Evolutionary conservation across 2,113 vertebrate species (phyloP).

Genomic region (Ptilonorhynchus violaceus): DNA sequence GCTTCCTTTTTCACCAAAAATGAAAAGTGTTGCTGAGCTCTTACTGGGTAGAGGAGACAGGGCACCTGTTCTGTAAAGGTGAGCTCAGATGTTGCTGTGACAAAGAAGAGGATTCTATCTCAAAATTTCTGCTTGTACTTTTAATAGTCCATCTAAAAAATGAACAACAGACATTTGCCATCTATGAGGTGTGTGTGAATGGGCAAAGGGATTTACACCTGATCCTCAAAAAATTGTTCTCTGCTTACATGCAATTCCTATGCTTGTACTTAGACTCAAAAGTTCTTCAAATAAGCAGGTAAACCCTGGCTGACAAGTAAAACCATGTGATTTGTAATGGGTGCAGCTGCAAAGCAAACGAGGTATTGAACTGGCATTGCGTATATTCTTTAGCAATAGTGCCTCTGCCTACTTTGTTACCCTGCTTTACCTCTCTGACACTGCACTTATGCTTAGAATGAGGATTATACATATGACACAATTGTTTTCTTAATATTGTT

Average conservation of each 20-base stretch:
- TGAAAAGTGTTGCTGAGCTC: not conserved
- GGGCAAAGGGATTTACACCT: not conserved
- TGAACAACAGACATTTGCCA: not conserved
- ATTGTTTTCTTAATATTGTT: not conserved
- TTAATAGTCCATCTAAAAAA: not conserved
- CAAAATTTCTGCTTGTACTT: not conserved
- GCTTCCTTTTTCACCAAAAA: not conserved
- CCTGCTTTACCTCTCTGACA: not conserved
- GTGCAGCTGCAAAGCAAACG: not conserved
- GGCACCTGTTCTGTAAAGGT: not conserved
- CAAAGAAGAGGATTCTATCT: not conserved
- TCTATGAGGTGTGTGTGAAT: not conserved
- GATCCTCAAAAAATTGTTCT: not conserved
- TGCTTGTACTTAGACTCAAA: not conserved
- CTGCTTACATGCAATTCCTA: not conserved
- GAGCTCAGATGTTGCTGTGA: not conserved
- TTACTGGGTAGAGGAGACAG: not conserved
- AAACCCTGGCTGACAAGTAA: not conserved
- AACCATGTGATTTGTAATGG: not conserved
- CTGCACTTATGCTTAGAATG: not conserved
- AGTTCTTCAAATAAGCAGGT: not conserved
- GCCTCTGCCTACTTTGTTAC: not conserved
- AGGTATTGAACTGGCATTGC: not conserved
- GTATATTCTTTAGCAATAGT: not conserved
- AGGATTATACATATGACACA: not conserved